Evolutionary conservation across 2,797 vertebrate species (phyloP), one percentile per base, ranked within the genome.

Genomic region (Fratercula arctica): DNA sequence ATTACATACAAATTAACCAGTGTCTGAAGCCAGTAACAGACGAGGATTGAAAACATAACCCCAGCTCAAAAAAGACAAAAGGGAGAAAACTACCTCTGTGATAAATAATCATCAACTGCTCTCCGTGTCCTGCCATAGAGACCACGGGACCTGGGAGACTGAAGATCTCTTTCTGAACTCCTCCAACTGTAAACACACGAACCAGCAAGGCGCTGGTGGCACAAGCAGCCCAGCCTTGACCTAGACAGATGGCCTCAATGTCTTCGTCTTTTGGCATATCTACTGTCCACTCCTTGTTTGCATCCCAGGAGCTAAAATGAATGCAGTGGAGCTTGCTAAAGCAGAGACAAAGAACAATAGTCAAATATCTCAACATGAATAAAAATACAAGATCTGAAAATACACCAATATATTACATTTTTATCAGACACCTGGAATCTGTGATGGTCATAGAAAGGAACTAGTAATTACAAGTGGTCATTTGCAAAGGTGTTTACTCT

Each of bases 271-370:
- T 95, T 6, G 98, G 99, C 97, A 99, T 98, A 90, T 99, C 99
- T 77, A 99, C 98, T 20, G 99, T 98, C 99, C 99, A 99, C 87
- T 99, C 99, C 95, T 99, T 99, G 76, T 98, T 99, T 53, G 98
- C 98, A 97, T 99, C 99, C 99, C 99, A 99, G 0, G 99, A 99
- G 28, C 98, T 98, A 95, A 99, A 99, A 97, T 99, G 99, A 77
- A 99, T 98, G 93, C 99, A 99, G 92, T 99, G 99, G 45, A 99
- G 98, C 95, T 99, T 99, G 97, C 99, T 99, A 96, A 85, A 92
- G 85, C 56, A 91, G 31, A 82, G 91, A 91, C 56, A 63, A 51
- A 93, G 61, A 96, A 46, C 24, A 79, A 50, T 0, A 74, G 75
- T 87, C 14, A 76, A 82, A 20, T 25, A 66, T 24, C 54, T 76